Evolutionary conservation across 2,113 vertebrate species (phyloP), one percentile per base, ranked within the genome.

Genomic region (Alethe castanea): DNA sequence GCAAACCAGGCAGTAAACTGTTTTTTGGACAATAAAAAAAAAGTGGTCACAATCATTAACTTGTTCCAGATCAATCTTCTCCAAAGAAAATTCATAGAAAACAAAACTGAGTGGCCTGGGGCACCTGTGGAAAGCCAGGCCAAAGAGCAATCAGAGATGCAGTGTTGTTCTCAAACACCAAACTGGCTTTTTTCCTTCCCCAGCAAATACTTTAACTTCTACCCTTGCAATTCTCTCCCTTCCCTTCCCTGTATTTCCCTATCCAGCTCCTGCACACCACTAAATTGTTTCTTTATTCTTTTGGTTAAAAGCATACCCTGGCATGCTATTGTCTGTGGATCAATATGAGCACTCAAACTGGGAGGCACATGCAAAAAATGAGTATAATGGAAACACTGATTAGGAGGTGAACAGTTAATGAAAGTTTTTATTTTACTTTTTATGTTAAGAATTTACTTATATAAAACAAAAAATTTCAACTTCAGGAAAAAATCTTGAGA

Each of bases 271-370:
- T 87, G 28, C 53, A 95, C 73, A 87, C 67, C 67, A 78, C 25
- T 91, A 81, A 94, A 92, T 91, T 76, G 66, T 80, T 96, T 92
- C 88, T 86, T 86, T 92, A 83, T 93, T 94, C 76, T 90, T 90
- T 74, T 66, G 38, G 78, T 93, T 95, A 86, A 96, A 96, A 95
- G 74, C 85, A 90, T 86, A 86, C 38, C 16, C 38, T 52, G 50
- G 52, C 54, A 80, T 22, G n/a, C 66, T 73, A 85, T 78, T 94
- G 54, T 90, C 66, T 88, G 31, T 35, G 47, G 72, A 92, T 92
- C 92, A 94, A 94, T 96, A 88, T 18, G 10, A 71, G 81, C 54
- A 83, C 82, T 95, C 62, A 81, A 67, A 90, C 42, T 59, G 53
- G 42, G 57, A 90, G 16, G 64, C 54, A 60, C n/a, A 69, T 48